These are phyloP conservation scores for Caenorhabditis uteleia DNA, from an alignment of 2,888 invertebrate genomes.

Conservation along the genomic window DNA sequence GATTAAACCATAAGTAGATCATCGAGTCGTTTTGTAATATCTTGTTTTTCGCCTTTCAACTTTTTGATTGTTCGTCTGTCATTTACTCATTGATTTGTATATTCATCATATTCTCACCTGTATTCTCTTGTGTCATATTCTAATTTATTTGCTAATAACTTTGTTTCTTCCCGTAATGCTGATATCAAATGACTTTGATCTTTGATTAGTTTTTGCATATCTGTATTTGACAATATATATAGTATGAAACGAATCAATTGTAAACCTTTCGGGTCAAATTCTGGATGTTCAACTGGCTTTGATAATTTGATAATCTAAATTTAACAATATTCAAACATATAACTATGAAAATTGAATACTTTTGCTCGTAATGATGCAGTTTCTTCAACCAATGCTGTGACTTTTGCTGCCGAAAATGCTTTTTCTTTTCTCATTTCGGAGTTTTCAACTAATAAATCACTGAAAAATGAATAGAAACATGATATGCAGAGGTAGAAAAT, in stretches of 20 bases:
- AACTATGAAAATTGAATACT: not conserved
- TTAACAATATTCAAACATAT: not conserved
- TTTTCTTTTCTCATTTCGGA: not conserved
- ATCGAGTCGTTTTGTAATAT: constrained; percentile 29
- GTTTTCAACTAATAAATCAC: not conserved
- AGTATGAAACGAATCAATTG: not conserved
- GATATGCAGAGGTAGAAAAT: too few species aligned
- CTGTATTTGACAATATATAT: constrained; percentile 15
- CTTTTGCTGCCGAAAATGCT: not conserved
- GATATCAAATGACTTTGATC: constrained; percentile 52
- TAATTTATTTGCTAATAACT: constrained; percentile 38
- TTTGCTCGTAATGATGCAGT: constrained; percentile 2
- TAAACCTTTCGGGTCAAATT: constrained; percentile 1
- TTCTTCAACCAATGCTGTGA: constrained; percentile 6
- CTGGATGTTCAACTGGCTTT: not conserved
- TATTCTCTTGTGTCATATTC: constrained; percentile 38
- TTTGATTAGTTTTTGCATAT: constrained; percentile 39
- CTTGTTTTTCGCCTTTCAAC: constrained; percentile 29
- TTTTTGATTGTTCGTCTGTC: constrained; percentile 24
- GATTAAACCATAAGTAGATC: constrained; percentile 9
- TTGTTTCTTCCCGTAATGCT: constrained; percentile 45
- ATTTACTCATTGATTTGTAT: not conserved
- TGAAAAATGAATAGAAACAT: not conserved
- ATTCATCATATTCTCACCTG: constrained; percentile 19
- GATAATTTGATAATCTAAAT: not conserved